These are phyloP conservation scores for Kryptolebias ocellatus DNA, from an alignment of 2,797 vertebrate species.

Conservation along the genomic window DNA sequence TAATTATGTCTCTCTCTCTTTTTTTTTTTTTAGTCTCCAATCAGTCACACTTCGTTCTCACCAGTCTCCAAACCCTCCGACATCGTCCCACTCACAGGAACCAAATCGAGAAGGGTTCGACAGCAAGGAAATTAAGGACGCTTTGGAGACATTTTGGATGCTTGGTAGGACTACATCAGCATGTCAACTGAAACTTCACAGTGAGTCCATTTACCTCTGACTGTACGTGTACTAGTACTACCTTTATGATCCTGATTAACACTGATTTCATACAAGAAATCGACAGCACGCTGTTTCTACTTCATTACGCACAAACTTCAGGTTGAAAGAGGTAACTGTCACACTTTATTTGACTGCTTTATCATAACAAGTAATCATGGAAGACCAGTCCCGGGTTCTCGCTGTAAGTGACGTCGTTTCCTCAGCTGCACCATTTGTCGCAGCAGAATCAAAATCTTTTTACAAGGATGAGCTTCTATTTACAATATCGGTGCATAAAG, in stretches of 20 bases:
- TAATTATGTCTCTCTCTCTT: too few relatives aligned
- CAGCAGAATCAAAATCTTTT: slow-evolving; percentile 40
- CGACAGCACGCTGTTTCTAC: background rate
- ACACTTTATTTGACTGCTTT: slow-evolving; percentile 68
- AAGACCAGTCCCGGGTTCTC: slow-evolving; percentile 51
- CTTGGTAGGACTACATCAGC: too few relatives aligned
- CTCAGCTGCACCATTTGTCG: slow-evolving; percentile 21
- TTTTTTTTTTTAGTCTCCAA: too few relatives aligned
- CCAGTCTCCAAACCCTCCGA: too few relatives aligned
- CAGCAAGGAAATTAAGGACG: too few relatives aligned
- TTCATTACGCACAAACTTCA: slow-evolving; percentile 13
- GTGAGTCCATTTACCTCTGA: too few relatives aligned
- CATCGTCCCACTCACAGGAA: too few relatives aligned
- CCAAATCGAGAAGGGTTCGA: too few relatives aligned
- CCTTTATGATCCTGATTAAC: background rate
- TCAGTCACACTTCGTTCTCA: too few relatives aligned
- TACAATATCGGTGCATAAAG: slow-evolving; percentile 37
- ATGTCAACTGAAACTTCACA: too few relatives aligned
- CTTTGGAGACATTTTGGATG: too few relatives aligned
- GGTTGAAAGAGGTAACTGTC: slow-evolving; percentile 47
- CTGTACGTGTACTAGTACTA: too few relatives aligned
- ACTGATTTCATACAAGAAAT: background rate
- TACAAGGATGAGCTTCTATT: slow-evolving; percentile 41
- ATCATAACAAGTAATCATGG: slow-evolving; percentile 53
- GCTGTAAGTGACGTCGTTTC: slow-evolving; percentile 25